Conservation (phyloP, 2,888 invertebrate genomes). For the Mesoligia furuncula region DNA sequence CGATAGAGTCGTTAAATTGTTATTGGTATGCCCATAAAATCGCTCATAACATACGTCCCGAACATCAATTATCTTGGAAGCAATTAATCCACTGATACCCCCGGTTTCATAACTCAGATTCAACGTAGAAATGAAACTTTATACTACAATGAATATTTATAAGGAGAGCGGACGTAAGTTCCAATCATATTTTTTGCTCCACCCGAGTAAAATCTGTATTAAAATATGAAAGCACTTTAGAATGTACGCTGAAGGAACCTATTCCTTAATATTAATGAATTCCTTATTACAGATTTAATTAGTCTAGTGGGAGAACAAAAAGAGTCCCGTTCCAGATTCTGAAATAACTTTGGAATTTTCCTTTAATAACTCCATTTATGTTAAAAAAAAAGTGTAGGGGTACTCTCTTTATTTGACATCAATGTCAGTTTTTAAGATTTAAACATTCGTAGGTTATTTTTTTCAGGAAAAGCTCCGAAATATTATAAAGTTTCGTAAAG, state of each 20-base stretch:
- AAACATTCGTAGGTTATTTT: slow-evolving; percentile 12
- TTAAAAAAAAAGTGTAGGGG: slow-evolving; percentile 12
- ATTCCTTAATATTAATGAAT: slow-evolving; percentile 56
- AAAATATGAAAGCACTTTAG: slow-evolving; percentile 53
- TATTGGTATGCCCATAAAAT: slow-evolving; percentile 75
- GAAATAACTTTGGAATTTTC: slow-evolving; percentile 37
- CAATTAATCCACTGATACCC: slow-evolving; percentile 72
- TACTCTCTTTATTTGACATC: slow-evolving; percentile 11
- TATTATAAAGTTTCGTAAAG: slow-evolving; percentile 40
- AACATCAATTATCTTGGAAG: slow-evolving; percentile 73
- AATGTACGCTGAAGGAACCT: slow-evolving; percentile 26
- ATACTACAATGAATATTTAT: slow-evolving; percentile 67
- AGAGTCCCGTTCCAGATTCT: slow-evolving; percentile 26
- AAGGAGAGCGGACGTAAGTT: slow-evolving; percentile 44
- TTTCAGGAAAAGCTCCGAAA: slow-evolving; percentile 15
- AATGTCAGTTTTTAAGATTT: not conserved
- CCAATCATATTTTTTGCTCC: slow-evolving; percentile 51
- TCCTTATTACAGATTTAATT: slow-evolving; percentile 60
- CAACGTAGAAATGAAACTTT: slow-evolving; percentile 60
- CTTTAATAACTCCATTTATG: slow-evolving; percentile 1
- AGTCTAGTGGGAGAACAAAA: slow-evolving; percentile 48
- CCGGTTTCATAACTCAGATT: slow-evolving; percentile 67
- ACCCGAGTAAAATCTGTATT: slow-evolving; percentile 50
- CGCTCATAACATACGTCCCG: slow-evolving; percentile 70
- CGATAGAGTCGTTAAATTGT: slow-evolving; percentile 74